Evolutionary conservation across 2,888 invertebrate genomes (phyloP), one percentile per base, ranked within the genome.

Genomic region (Agriopis leucophaearia): DNA sequence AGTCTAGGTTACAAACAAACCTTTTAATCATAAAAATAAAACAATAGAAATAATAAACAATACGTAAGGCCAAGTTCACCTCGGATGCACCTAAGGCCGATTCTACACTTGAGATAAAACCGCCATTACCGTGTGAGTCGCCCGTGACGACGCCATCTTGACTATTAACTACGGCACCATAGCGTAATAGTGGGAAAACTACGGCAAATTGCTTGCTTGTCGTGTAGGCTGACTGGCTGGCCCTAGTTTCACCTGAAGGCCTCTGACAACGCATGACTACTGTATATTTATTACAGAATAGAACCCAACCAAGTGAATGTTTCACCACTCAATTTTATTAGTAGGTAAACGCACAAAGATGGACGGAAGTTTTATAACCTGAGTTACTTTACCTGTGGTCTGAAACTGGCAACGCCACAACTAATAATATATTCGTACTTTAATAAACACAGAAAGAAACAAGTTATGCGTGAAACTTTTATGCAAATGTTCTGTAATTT

Each of bases 1-100:
- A 27, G 27, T 5, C 4, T 27, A 27, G 1, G 3, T 27, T 27
- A 27, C 3, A 1, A 27, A 27, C 1, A 1, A 27, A 27, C 1
- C 18, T 3, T n/a, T 15, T 45, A 15, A 15, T 45, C 0, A 15
- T 45, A 15, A 42, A 42, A 40, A 10, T 60, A 52, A 55, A 76
- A 77, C 76, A 80, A 77, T 79, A 75, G 75, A 76, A 75, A 75
- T 78, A 78, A 78, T n/a, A 80, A 81, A 81, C 74, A 79, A 79
- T 79, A 65, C 58, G 47, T 72, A 72, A 78, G 78, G 78, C 75
- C 77, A 77, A 77, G 76, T 75, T 75, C 75, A 70, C 77, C 77
- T 74, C 89, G 90, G 90, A 90, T 90, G 91, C 88, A 78, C 78
- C 78, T 90, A 91, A 92, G 92, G 91, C 87, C 90, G 91, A 91